Percentiles rank a stretch among this genome's conserved stretches.
Evolutionary conservation across 1,140 invertebrate species (phyloP).

Genomic region (Acromyrmex charruanus): DNA sequence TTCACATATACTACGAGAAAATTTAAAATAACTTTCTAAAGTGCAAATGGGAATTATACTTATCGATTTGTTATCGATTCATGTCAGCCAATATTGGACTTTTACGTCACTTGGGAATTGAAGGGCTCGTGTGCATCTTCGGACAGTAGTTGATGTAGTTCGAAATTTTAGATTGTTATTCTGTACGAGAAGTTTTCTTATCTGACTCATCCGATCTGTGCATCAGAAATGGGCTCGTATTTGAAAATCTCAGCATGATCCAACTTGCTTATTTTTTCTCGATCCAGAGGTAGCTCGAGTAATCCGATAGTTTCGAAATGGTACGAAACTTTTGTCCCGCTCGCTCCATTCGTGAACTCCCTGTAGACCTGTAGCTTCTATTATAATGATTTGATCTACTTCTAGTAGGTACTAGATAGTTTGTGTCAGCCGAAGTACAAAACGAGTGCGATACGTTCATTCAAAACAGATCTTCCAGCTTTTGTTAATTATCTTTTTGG

Average conservation of each 20-base stretch:
- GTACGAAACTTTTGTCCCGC: conserved; percentile 35
- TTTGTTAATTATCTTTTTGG: background rate
- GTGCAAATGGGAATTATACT: conserved; percentile 8
- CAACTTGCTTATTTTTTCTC: conserved; percentile 68
- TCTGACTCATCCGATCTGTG: conserved; percentile 25
- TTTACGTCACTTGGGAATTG: conserved; percentile 23
- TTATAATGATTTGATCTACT: conserved; percentile 69
- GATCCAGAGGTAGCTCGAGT: conserved; percentile 25
- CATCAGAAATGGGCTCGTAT: conserved; percentile 50
- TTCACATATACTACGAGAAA: conserved; percentile 15
- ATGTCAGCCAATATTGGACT: background rate
- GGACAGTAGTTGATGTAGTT: conserved; percentile 7
- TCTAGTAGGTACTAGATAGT: conserved; percentile 11
- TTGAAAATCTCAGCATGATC: conserved; percentile 66
- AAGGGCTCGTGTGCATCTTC: conserved; percentile 17
- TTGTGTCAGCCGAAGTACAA: background rate
- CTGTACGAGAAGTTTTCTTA: conserved; percentile 39
- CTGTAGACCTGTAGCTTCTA: conserved; percentile 46
- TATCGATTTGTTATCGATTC: background rate
- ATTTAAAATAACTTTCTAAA: conserved; percentile 28
- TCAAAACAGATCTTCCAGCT: background rate
- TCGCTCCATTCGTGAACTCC: conserved; percentile 14
- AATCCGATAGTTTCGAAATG: conserved; percentile 67
- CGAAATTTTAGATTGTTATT: conserved; percentile 59
- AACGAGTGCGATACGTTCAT: conserved; percentile 7